Evolutionary conservation across 2,888 invertebrate genomes (phyloP).

Genomic region (Zeuzera pyrina): DNA sequence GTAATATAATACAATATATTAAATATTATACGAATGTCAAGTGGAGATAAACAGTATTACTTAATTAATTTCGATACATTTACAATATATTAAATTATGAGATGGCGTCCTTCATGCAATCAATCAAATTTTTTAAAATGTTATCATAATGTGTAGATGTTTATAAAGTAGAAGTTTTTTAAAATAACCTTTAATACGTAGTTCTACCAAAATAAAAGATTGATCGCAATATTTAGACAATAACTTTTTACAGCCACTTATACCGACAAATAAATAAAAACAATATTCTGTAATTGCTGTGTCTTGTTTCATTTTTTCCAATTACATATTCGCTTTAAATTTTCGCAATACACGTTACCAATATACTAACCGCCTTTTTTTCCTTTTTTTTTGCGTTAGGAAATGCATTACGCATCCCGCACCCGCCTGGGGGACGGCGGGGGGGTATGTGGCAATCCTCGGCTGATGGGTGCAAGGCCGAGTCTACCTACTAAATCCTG

Average conservation of each 20-base stretch:
- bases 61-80: constrained; percentile 59
- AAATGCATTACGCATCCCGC: no score
- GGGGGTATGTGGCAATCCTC: no score
- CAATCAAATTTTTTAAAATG: background rate
- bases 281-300: constrained; percentile 40
- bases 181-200: constrained; percentile 23
- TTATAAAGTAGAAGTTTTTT: background rate
- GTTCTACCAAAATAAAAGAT: constrained; percentile 46
- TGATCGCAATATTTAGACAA: constrained; percentile 64
- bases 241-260: constrained; percentile 67
- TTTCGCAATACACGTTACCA: no score
- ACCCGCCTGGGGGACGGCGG: no score
- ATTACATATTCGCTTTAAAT: no score
- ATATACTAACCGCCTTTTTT: no score
- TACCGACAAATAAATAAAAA: constrained; percentile 63
- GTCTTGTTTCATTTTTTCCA: constrained; percentile 45
- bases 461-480: no score
- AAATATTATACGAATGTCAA: constrained; percentile 29
- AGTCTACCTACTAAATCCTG: no score
- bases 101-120: no score
- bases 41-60: constrained; percentile 66
- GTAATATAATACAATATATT: background rate
- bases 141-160: background rate
- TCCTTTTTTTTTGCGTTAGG: no score
- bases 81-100: no score